These are phyloP conservation scores for sheep (Ovis aries) DNA, from an alignment of 2,113 vertebrate genomes.

Conservation along the genomic window ARS-UI_Ramb_v3.0 NC_056056.1:55609001-55609500, in stretches of 20 bases:
- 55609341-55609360: not conserved
- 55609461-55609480: not conserved
- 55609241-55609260: not conserved
- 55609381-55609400: not conserved
- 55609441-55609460: not conserved
- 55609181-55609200: not conserved
- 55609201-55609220: not conserved
- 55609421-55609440: not conserved
- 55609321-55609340: not conserved
- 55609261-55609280: not conserved
- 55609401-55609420: accelerated
- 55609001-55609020: not conserved
- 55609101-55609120: not conserved
- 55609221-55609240: not conserved
- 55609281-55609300: not conserved
- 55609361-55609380: not conserved
- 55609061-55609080: not conserved
- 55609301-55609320: not conserved
- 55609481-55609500: not conserved
- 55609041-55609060: not conserved
- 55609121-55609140: not conserved
- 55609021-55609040: not conserved
- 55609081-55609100: not conserved
- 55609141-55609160: not conserved
- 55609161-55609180: not conserved